Percentiles rank a stretch among this genome's conserved stretches.
Conservation (phyloP, 2,888 invertebrate species). For the Eueremaeus valkanovi region DNA sequence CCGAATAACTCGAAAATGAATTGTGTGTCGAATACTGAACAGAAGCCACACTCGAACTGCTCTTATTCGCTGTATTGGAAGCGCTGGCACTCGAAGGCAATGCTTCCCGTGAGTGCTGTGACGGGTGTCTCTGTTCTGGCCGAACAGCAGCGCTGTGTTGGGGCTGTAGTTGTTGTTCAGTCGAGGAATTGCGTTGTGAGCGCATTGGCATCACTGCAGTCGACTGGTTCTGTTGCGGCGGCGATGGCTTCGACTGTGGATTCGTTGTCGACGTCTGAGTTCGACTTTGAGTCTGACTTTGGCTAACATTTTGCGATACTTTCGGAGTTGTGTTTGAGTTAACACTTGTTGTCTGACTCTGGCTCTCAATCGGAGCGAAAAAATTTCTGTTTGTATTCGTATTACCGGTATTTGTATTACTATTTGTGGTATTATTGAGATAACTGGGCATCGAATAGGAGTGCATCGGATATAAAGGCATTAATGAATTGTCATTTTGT, state of each 20-base stretch:
- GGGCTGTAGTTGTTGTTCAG: slow-evolving; percentile 12
- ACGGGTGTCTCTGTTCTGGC: background rate
- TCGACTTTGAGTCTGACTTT: background rate
- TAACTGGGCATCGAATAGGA: background rate
- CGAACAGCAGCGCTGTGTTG: background rate
- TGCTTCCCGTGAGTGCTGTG: background rate
- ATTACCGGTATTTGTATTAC: slow-evolving; percentile 13
- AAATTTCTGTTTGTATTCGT: background rate
- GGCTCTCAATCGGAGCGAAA: background rate
- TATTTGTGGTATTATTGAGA: background rate
- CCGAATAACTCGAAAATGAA: slow-evolving; percentile 38
- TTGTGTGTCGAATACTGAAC: slow-evolving; percentile 32
- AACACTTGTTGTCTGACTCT: background rate
- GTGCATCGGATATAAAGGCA: slow-evolving; percentile 16
- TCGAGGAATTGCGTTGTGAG: background rate
- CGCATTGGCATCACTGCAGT: background rate
- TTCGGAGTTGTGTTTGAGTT: slow-evolving; percentile 1
- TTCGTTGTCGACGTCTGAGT: background rate
- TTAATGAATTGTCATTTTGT: slow-evolving; percentile 11
- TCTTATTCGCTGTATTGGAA: background rate
- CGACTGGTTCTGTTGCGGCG: background rate
- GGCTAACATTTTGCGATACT: background rate
- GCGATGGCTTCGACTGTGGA: too few relatives aligned
- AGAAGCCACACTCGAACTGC: background rate
- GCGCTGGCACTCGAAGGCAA: background rate